A percentile compares a stretch with the other conserved stretches of the same genome.
Conservation (phyloP, 2,797 vertebrate genomes). For the Tarsius wallacei region DNA sequence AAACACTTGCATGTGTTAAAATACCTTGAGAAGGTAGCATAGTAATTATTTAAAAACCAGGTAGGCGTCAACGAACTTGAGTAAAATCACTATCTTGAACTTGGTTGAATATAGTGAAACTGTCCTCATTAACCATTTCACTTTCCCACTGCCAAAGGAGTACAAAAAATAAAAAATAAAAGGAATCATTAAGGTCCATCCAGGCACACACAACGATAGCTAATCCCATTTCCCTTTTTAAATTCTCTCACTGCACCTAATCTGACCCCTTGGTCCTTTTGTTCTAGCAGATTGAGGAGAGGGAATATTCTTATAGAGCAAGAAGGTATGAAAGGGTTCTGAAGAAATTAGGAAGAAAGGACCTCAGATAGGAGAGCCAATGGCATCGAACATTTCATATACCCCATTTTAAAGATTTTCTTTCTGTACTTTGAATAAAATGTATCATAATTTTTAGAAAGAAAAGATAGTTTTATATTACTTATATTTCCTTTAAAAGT, state of each 20-base stretch:
- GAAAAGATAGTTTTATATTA: not conserved
- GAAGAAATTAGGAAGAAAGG: not conserved
- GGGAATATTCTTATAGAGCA: not conserved
- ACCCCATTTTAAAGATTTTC: conserved; percentile 4
- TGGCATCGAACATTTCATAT: not conserved
- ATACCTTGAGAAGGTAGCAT: not conserved
- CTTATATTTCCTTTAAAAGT: not conserved
- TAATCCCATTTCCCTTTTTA: not conserved
- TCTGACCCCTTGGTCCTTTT: not conserved
- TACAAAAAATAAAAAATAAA: conserved; percentile 17
- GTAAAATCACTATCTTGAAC: conserved; percentile 36
- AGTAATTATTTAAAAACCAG: conserved; percentile 25
- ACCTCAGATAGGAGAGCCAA: not conserved
- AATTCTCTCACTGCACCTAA: not conserved
- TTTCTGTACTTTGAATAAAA: conserved; percentile 24
- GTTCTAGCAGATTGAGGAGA: not conserved
- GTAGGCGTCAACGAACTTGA: not conserved
- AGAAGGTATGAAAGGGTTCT: not conserved
- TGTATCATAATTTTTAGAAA: not conserved
- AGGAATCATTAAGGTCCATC: not conserved
- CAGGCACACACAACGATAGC: not conserved
- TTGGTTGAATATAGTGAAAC: not conserved
- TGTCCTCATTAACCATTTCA: conserved; percentile 12
- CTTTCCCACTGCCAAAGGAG: not conserved
- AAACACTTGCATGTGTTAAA: conserved; percentile 51